Evolutionary conservation across 2,888 invertebrate species (phyloP), one percentile per base, ranked within the genome.

Genomic region (Chironomus tentans): DNA sequence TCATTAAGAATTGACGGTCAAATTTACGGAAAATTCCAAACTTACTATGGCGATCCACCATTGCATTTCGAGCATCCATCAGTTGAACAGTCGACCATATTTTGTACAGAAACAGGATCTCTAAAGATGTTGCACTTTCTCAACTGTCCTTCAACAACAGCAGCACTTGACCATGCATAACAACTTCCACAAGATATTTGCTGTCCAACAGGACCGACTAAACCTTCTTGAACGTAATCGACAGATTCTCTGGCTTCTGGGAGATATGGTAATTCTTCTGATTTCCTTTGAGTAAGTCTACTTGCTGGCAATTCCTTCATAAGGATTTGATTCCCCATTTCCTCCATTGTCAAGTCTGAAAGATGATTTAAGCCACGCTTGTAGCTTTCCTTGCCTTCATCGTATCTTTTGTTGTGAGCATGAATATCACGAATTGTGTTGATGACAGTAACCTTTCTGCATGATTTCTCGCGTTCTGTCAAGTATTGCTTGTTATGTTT

Each of bases 91-190:
- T 65, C 65, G 24, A 65, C 22, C 22, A 65, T 65, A 21, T 12
- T 10, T 13, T 65, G 65, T 2, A 24, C 22, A 10, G 65, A 65
- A 12, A 65, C 4, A 2, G 21, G 3, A 24, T 12, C 65, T 24
- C 12, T 22, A 24, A 4, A 21, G 3, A 56, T 56, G 6, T 7
- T 7, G 18, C 56, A 56, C 18, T 56, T 56, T 56, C 56, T 56
- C n/a, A 56, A 15, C 6, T 56, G 38, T 68, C 80, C 79, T 76
- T 82, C 80, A 0, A 82, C 38, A 3, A 80, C 69, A 22, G 38
- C 15, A 38, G 15, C 28, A 28, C 28, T 28, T 28, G 15, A 12
- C 80, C 79, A 76, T 80, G 82, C 77, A 82, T 82, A 2, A 76
- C 75, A 0, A 71, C 76, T 46, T 38, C n/a, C 5, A 62, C 47